Conservation (phyloP, 2,797 vertebrate species). For the Notoglanidium macrostoma region DNA sequence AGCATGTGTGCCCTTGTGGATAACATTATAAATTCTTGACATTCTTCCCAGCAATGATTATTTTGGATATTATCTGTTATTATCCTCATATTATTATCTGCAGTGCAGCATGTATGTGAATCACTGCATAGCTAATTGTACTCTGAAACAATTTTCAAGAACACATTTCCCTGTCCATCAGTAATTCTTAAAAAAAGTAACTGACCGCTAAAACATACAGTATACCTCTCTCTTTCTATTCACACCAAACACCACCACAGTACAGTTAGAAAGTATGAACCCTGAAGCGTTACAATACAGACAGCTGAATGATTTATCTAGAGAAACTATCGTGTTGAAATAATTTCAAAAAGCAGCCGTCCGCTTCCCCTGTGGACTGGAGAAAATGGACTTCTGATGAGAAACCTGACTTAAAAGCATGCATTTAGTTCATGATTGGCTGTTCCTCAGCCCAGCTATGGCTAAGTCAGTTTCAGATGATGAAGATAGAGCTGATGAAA, state of each 20-base stretch:
- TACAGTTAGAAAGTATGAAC: neutral
- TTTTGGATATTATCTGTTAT: neutral
- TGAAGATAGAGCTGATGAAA: conserved; percentile 22
- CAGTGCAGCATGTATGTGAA: neutral
- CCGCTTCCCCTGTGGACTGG: neutral
- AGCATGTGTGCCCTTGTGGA: neutral
- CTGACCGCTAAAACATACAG: neutral
- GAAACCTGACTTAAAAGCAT: conserved; percentile 29
- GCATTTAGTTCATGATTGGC: conserved; percentile 7
- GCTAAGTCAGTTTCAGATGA: conserved; percentile 30
- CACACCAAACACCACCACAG: neutral
- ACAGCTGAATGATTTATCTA: neutral
- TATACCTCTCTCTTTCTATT: neutral
- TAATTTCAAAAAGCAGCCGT: conserved; percentile 4
- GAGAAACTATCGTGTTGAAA: neutral
- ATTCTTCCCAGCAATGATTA: neutral
- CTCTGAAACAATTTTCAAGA: neutral
- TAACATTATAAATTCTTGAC: neutral
- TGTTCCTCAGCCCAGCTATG: conserved; percentile 14
- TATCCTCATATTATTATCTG: neutral
- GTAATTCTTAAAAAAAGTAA: neutral
- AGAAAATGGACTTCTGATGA: neutral
- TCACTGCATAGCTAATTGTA: neutral
- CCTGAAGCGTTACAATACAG: neutral
- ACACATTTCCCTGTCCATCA: neutral